Evolutionary conservation across 1,140 invertebrate species (phyloP).

Genomic region (Aphidius ervi): DNA sequence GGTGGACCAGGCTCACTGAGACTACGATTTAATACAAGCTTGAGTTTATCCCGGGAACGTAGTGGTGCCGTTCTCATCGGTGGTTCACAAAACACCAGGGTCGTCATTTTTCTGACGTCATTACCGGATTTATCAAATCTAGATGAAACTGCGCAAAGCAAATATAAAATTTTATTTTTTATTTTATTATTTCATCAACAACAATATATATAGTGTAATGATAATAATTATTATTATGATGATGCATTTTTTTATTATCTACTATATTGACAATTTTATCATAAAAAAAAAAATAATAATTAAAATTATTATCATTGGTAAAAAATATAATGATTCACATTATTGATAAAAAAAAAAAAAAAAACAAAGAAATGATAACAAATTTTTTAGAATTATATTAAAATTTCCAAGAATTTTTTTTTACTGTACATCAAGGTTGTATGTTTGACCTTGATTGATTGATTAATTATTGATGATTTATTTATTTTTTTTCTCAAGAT

Average conservation of each 20-base stretch:
- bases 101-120: slow-evolving; percentile 47
- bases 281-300: no score
- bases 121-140: background rate
- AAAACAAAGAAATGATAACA: no score
- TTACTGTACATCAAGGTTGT: no score
- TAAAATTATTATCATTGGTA: no score
- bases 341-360: no score
- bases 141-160: slow-evolving; percentile 21
- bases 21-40: slow-evolving; percentile 58
- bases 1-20: slow-evolving; percentile 60
- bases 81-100: slow-evolving; percentile 52
- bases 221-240: background rate
- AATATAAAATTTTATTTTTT: background rate
- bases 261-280: no score
- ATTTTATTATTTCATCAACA: background rate
- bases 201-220: background rate
- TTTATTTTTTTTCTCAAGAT: no score
- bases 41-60: slow-evolving; percentile 56
- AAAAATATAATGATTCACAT: no score
- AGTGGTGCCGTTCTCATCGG: slow-evolving; percentile 38
- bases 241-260: background rate
- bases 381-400: no score
- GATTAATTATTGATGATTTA: no score
- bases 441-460: no score
- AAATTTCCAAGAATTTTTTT: no score